Conservation (phyloP, 2,113 vertebrate species). For the Menidia beryllina region DNA sequence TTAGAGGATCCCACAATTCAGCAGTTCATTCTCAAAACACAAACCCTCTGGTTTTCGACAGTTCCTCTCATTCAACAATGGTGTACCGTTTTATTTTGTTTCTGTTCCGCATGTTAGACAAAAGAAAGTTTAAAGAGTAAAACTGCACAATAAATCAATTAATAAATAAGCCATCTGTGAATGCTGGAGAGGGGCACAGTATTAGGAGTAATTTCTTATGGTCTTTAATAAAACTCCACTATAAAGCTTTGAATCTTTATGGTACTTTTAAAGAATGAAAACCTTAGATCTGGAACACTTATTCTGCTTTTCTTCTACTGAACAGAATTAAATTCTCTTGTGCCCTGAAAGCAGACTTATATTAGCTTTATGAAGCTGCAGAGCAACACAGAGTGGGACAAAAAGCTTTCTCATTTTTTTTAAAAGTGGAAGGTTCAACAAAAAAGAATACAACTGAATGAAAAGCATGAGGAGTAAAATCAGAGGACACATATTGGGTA, state of each 20-base stretch:
- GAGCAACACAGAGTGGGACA: neutral
- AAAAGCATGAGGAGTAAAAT: too few relatives aligned
- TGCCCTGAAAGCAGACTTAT: constrained; percentile 10
- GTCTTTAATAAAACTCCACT: constrained; percentile 65
- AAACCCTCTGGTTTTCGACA: constrained; percentile 45
- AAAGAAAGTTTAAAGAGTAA: constrained; percentile 49
- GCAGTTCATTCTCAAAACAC: constrained; percentile 43
- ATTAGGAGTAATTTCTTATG: constrained; percentile 52
- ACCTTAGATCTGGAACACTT: neutral
- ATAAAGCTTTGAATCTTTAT: constrained; percentile 61
- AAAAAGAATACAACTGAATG: too few relatives aligned
- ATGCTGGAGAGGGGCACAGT: constrained; percentile 42
- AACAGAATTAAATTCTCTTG: constrained; percentile 36
- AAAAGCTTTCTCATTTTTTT: neutral
- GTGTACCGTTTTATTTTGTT: constrained; percentile 20
- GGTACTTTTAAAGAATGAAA: constrained; percentile 47
- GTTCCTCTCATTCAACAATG: constrained; percentile 46
- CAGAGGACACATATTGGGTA: neutral
- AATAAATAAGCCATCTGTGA: constrained; percentile 63
- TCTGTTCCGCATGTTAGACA: constrained; percentile 21
- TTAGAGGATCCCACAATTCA: constrained; percentile 9
- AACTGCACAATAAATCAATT: constrained; percentile 62
- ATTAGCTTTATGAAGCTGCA: neutral
- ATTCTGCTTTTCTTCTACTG: constrained; percentile 32
- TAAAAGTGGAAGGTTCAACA: too few relatives aligned